These are phyloP conservation scores for Seriola dumerili DNA, from an alignment of 2,113 vertebrate genomes.

Conservation along the genomic window DNA sequence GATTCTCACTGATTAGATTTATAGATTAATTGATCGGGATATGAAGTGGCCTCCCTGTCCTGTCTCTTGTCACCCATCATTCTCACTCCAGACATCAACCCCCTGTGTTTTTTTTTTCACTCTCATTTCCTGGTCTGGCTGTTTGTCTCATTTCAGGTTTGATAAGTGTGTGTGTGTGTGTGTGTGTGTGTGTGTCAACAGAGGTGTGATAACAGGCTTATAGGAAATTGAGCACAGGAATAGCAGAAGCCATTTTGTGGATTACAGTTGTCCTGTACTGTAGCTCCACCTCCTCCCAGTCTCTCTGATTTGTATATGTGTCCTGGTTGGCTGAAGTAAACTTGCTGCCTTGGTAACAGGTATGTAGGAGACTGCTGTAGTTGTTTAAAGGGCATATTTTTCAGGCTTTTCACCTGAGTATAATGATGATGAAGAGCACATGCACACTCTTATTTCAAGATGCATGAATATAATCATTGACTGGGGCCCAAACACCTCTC, in stretches of 20 bases:
- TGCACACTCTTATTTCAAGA: slow-evolving; percentile 26
- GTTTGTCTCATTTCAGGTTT: slow-evolving; percentile 59
- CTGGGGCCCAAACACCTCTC: neutral
- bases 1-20: slow-evolving; percentile 76
- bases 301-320: slow-evolving; percentile 39
- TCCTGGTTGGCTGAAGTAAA: slow-evolving; percentile 59
- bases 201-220: slow-evolving; percentile 64
- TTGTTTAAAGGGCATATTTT: slow-evolving; percentile 41
- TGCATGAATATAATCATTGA: slow-evolving; percentile 26
- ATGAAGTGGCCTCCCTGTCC: slow-evolving; percentile 59
- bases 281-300: slow-evolving; percentile 40
- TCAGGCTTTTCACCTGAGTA: slow-evolving; percentile 27
- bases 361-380: slow-evolving; percentile 28
- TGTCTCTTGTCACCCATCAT: slow-evolving; percentile 52
- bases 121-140: slow-evolving; percentile 70
- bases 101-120: neutral
- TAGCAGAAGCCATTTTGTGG: slow-evolving; percentile 55
- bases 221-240: slow-evolving; percentile 47
- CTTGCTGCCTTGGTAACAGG: slow-evolving; percentile 62
- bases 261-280: slow-evolving; percentile 32
- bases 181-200: slow-evolving; percentile 48
- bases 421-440: slow-evolving; percentile 22
- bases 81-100: slow-evolving; percentile 28
- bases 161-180: slow-evolving; percentile 59
- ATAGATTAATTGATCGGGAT: slow-evolving; percentile 75